Percentiles rank a stretch among this genome's conserved stretches.
Conservation (phyloP, 30 jellyfish, hydroid and myxozoan genomes). For the Pseudorhiza aurosa region DNA sequence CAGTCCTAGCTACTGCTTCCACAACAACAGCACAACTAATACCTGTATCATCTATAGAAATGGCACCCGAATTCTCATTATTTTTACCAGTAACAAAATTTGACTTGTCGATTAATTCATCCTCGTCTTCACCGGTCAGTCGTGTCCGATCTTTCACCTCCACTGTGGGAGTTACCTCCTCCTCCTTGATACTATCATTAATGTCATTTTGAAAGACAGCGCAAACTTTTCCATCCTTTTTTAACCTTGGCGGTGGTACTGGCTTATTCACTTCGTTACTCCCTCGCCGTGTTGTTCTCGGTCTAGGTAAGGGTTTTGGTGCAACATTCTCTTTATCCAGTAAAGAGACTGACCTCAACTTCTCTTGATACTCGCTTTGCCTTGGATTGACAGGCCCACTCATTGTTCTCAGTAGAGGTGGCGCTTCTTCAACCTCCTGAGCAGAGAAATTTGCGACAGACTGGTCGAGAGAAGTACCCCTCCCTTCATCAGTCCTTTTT, state of each 20-base stretch:
- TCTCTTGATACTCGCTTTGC: not conserved
- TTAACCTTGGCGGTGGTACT: constrained; percentile 51
- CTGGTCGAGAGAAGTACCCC: too few species aligned
- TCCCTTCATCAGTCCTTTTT: not conserved
- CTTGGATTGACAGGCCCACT: constrained; percentile 37
- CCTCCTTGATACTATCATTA: not conserved
- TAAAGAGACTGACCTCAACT: constrained; percentile 32
- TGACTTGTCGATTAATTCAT: not conserved
- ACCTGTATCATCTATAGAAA: too few species aligned
- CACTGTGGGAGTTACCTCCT: not conserved
- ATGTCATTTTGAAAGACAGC: not conserved
- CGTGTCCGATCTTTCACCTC: not conserved
- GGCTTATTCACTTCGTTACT: constrained; percentile 32
- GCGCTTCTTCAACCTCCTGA: not conserved
- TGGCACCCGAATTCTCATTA: too few species aligned
- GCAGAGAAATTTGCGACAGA: too few species aligned
- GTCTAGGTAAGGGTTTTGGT: constrained; percentile 61
- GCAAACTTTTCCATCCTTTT: not conserved
- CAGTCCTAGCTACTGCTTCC: too few species aligned
- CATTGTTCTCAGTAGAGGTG: constrained; percentile 33
- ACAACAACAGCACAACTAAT: too few species aligned
- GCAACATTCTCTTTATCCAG: constrained; percentile 27
- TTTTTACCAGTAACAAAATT: too few species aligned
- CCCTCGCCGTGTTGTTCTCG: not conserved
- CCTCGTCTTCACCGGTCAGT: not conserved